Conservation (phyloP, 1,140 invertebrate genomes). For the Acyrthosiphon pisum region DNA sequence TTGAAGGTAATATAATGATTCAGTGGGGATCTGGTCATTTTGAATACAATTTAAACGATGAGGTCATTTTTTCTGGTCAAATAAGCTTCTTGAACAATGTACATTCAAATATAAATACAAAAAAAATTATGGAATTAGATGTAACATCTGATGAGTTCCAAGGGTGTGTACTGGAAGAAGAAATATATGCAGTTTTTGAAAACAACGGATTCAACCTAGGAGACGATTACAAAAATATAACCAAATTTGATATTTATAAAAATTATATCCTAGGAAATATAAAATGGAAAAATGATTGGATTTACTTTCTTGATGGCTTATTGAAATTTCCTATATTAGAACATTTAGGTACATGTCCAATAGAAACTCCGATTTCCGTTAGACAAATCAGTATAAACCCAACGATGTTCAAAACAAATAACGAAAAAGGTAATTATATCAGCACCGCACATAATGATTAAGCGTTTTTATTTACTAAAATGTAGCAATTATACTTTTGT, state of each 20-base stretch:
- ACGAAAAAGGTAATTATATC: not conserved
- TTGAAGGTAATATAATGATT: conserved; percentile 15
- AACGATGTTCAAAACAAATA: not conserved
- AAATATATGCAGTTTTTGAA: not conserved
- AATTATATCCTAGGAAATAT: not conserved
- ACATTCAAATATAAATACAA: not conserved
- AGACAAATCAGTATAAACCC: not conserved
- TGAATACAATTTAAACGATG: not conserved
- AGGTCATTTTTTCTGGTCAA: conserved; percentile 12
- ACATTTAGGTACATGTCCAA: not conserved
- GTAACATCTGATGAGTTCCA: not conserved
- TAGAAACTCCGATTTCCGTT: not conserved
- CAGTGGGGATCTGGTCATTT: conserved; percentile 28
- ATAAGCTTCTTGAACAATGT: not conserved
- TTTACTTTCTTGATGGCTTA: conserved; percentile 37
- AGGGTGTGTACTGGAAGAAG: not conserved
- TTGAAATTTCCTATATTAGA: conserved; percentile 18
- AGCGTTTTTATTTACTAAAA: not conserved
- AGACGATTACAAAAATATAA: not conserved
- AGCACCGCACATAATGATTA: not conserved
- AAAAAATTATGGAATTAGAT: not conserved
- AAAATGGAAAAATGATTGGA: conserved; percentile 24
- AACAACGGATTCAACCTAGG: not conserved
- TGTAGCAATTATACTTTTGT: not conserved
- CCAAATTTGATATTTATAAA: not conserved